Percentiles rank a stretch among this genome's conserved stretches.
Evolutionary conservation across 2,888 invertebrate species (phyloP).

Genomic region (Pachymerium ferrugineum): DNA sequence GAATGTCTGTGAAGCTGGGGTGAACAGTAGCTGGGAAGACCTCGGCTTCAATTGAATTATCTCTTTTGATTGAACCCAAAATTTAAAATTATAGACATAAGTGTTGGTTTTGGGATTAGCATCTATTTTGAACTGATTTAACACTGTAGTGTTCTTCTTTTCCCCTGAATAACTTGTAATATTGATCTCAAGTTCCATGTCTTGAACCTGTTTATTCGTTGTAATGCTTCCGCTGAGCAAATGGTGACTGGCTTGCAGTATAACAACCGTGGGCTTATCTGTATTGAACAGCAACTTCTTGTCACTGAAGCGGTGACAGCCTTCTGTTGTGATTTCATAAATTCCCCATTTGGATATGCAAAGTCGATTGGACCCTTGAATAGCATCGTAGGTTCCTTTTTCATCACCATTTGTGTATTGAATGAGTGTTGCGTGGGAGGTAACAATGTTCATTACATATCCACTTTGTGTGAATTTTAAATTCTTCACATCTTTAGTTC

Average conservation of each 20-base stretch:
- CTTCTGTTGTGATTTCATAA: conserved; percentile 65
- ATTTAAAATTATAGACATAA: conserved; percentile 47
- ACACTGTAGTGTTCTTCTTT: conserved; percentile 28
- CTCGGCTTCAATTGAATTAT: conserved; percentile 59
- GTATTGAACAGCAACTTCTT: conserved; percentile 53
- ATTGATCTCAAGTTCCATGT: conserved; percentile 44
- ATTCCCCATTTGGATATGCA: conserved; percentile 66
- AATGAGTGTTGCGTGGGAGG: conserved; percentile 64
- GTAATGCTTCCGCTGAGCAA: conserved; percentile 46
- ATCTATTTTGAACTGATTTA: background rate
- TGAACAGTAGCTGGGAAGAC: conserved; percentile 67
- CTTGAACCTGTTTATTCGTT: conserved; percentile 43
- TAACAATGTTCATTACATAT: conserved; percentile 64
- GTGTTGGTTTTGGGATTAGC: background rate
- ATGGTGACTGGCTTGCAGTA: conserved; percentile 41
- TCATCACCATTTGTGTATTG: conserved; percentile 40
- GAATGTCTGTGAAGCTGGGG: conserved; percentile 57
- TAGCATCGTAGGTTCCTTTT: conserved; percentile 51
- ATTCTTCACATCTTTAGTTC: conserved; percentile 54
- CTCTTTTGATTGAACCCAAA: conserved; percentile 53
- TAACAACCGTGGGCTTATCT: conserved; percentile 44
- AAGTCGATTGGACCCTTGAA: conserved; percentile 62
- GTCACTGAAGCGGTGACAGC: conserved; percentile 72
- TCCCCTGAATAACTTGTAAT: background rate
- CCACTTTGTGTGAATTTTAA: conserved; percentile 71